phyloP scores from a whole-genome alignment of 2,113 vertebrate species.

The Notothenia coriiceps region DNA sequence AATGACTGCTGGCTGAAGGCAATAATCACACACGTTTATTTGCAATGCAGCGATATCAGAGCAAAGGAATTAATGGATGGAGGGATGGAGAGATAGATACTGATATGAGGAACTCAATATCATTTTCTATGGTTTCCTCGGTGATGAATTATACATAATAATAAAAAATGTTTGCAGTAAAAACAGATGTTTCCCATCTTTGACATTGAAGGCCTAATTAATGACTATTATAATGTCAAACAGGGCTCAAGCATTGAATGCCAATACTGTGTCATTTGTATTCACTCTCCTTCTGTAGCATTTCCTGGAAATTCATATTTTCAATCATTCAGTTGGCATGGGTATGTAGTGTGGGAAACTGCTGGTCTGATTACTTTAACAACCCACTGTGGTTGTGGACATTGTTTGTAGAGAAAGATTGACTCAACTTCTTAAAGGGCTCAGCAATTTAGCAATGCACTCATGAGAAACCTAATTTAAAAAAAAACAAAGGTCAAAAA shows the following conservation, averaged over 20 bases:
- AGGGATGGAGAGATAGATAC: neutral
- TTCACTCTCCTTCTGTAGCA: neutral
- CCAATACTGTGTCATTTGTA: neutral
- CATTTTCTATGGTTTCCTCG: neutral
- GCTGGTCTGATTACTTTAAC: neutral
- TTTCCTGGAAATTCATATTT: neutral
- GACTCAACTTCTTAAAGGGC: no score
- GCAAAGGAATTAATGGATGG: neutral
- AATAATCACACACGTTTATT: neutral
- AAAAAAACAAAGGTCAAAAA: no score
- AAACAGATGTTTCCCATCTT: neutral
- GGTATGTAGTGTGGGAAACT: neutral
- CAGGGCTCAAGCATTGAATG: neutral
- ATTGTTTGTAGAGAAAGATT: no score
- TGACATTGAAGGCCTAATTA: neutral
- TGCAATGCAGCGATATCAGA: neutral
- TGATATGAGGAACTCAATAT: neutral
- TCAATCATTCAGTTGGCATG: neutral
- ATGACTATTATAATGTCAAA: neutral
- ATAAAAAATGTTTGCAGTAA: neutral
- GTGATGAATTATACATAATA: neutral
- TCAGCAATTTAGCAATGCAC: no score
- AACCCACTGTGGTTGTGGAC: neutral
- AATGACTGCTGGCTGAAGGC: conserved; percentile 8
- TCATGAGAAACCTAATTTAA: no score